Evolutionary conservation across 2,888 invertebrate genomes (phyloP), one percentile per base, ranked within the genome.

Genomic region (Cerastoderma edule): DNA sequence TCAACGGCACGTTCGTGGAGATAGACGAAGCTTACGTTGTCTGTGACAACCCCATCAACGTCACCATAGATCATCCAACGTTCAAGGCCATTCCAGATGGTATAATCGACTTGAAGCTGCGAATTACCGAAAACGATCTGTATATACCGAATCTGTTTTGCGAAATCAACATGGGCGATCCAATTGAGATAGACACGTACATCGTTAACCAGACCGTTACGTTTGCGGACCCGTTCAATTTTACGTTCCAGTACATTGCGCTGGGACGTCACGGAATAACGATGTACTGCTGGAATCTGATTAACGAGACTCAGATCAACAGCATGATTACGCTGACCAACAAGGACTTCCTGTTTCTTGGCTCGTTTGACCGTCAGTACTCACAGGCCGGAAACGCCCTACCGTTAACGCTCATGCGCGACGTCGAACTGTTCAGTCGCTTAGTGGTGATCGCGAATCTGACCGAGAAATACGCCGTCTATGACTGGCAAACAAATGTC

Each of bases 351-450:
- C 35, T 75, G 4, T 78, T 81, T 35, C 50, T 60, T 33, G 85
- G 85, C 1, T 66, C 80, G 13, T 85, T 85, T 72, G 84, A 84
- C 46, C 67, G 83, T 22, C 74, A 77, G 16, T 85, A 83, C 66
- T 83, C 85, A 0, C 80, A 78, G 27, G 19, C 10, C 0, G 32
- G 50, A 6, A 77, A 73, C 1, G 80, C 85, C 10, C 57, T 85
- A 56, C 72, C 69, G 35, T 46, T 82, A 2, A 78, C 72, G 5
- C 72, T 82, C 0, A 83, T 83, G 70, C 60, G 72, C 35, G 85
- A 84, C 50, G 70, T 65, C 2, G 80, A 80, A 69, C 56, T 85
- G 8, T 77, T 82, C 16, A 84, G 75, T 54, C 54, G 85, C 35
- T 56, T 84, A 30, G 54, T 72, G 22, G 78, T 85, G 10, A 54